phyloP scores from a whole-genome alignment of 2,797 vertebrate genomes.

The Gymnoscopelus microlampas region DNA sequence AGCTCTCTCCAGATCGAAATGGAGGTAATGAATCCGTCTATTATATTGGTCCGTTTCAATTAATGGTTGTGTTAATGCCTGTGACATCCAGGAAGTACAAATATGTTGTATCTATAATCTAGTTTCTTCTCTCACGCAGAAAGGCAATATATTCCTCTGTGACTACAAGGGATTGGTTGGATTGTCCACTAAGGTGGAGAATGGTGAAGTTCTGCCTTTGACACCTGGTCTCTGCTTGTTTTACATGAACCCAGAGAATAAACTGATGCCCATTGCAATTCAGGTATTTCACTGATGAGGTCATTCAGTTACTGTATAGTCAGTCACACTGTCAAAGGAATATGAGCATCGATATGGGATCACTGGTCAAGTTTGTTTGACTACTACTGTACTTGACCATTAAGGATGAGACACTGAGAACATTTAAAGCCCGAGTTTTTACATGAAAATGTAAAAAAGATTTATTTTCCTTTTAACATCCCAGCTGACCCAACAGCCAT shows the following conservation, averaged over 20 bases:
- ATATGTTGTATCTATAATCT: no score
- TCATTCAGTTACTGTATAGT: background rate
- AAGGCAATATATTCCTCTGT: slow-evolving; percentile 64
- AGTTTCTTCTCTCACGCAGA: slow-evolving; percentile 23
- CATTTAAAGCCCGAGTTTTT: no score
- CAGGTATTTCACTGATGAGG: slow-evolving; percentile 42
- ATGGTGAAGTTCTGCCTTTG: slow-evolving; percentile 35
- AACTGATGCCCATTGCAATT: slow-evolving; percentile 68
- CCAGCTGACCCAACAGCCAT: slow-evolving; percentile 70
- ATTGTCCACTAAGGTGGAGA: slow-evolving; percentile 16
- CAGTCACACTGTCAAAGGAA: no score
- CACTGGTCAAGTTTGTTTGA: no score
- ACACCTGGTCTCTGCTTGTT: slow-evolving; percentile 60
- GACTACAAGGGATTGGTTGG: slow-evolving; percentile 59
- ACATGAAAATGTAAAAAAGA: no score
- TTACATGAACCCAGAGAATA: slow-evolving; percentile 53
- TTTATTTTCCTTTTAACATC: background rate
- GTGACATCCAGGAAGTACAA: no score
- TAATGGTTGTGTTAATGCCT: no score
- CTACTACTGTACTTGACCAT: no score
- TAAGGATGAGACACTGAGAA: no score
- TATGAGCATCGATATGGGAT: no score
- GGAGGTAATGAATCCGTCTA: no score
- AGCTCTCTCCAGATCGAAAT: slow-evolving; percentile 43
- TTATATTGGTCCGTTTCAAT: no score